phyloP scores from a whole-genome alignment of 1,140 invertebrate species.

The Eupristina koningsbergeri region DNA sequence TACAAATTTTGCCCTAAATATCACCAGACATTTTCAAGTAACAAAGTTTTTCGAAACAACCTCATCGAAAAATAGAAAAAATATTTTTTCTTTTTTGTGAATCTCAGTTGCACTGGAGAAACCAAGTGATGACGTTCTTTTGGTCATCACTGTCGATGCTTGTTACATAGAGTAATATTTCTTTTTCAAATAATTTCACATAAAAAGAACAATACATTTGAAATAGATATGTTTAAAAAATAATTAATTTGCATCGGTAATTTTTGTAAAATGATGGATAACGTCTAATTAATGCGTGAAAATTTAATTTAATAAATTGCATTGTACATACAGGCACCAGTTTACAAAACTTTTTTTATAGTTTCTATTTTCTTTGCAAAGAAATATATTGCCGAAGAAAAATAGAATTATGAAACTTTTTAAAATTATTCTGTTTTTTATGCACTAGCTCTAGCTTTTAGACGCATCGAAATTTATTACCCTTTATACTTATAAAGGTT shows the following conservation, averaged over 20 bases:
- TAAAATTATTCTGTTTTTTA: constrained; percentile 7
- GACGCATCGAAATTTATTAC: constrained; percentile 20
- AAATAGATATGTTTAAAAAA: too few relatives aligned
- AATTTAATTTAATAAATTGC: constrained; percentile 13
- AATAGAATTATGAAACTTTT: constrained; percentile 7
- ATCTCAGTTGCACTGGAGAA: neutral
- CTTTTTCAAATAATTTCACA: neutral
- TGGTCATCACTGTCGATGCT: neutral
- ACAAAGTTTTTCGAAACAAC: neutral
- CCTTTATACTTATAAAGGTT: constrained; percentile 9
- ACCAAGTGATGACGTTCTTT: neutral
- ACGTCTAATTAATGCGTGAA: neutral
- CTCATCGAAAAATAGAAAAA: neutral
- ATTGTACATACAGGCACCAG: neutral
- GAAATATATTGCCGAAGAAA: neutral
- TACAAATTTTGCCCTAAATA: neutral
- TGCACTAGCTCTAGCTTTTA: neutral
- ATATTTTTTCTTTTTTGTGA: neutral
- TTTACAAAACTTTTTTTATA: neutral
- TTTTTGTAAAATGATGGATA: neutral
- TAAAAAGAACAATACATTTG: neutral
- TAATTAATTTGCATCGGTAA: neutral
- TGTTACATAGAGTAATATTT: neutral
- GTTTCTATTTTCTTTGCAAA: constrained; percentile 3
- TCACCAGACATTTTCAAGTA: neutral